These are phyloP conservation scores for Sanderia malayensis DNA, from an alignment of 30 jellyfish, hydroid and myxozoan genomes.

Conservation along the genomic window DNA sequence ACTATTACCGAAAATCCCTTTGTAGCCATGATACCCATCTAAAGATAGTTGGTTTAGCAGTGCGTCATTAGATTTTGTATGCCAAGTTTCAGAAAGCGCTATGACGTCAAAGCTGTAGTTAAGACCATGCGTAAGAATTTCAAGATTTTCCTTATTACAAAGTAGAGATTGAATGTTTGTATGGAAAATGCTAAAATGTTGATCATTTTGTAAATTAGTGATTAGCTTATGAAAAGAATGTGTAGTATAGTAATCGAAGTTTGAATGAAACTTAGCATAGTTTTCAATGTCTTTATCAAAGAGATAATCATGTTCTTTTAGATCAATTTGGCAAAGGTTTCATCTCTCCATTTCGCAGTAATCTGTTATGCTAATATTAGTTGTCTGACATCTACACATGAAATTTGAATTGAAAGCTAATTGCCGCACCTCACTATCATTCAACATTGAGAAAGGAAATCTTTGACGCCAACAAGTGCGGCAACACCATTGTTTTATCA, in stretches of 20 bases:
- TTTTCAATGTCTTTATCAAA: not conserved
- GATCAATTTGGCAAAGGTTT: not conserved
- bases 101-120: conserved; percentile 5
- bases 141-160: too few relatives aligned
- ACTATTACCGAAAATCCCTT: conserved; percentile 7
- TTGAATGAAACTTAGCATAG: too few relatives aligned
- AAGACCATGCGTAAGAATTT: too few relatives aligned
- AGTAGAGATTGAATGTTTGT: too few relatives aligned
- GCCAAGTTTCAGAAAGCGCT: conserved; percentile 15
- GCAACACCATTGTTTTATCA: conserved; percentile 1
- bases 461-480: not conserved
- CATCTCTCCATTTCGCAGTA: not conserved
- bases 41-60: conserved; percentile 2
- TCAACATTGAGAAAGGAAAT: not conserved
- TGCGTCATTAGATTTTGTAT: not conserved
- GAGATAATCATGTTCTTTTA: not conserved
- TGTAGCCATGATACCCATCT: conserved; percentile 13
- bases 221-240: conserved; percentile 9
- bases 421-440: conserved; percentile 1
- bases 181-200: not conserved
- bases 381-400: not conserved
- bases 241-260: not conserved
- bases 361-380: not conserved
- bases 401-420: not conserved
- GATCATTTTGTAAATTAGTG: not conserved